These are phyloP conservation scores for Decapterus maruadsi DNA, from an alignment of 2,797 vertebrate genomes.

Conservation along the genomic window DNA sequence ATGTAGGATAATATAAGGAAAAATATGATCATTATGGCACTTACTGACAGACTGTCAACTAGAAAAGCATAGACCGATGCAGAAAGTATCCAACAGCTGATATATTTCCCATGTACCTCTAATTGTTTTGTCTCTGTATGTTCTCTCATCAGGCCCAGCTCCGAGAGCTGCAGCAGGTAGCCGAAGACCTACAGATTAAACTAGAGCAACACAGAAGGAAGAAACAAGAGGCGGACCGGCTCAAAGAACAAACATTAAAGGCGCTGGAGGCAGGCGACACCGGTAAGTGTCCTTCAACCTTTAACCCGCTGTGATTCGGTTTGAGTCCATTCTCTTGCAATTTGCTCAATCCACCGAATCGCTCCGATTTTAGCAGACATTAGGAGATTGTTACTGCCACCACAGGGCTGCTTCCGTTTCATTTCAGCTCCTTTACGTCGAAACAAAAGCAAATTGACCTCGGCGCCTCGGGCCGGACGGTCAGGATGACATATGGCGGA, in stretches of 20 bases:
- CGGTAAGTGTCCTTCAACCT: constrained; percentile 60
- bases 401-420: constrained; percentile 60
- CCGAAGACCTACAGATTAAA: constrained; percentile 79
- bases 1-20: not conserved
- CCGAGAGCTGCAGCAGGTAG: constrained; percentile 79
- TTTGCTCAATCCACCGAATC: constrained; percentile 39
- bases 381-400: constrained; percentile 33
- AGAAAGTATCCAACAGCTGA: not conserved
- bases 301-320: constrained; percentile 47
- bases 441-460: constrained; percentile 63
- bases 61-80: not conserved
- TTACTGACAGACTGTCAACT: not conserved
- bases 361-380: constrained; percentile 38
- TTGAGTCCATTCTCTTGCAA: constrained; percentile 41
- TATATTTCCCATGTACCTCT: not conserved
- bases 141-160: constrained; percentile 74
- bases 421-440: constrained; percentile 44
- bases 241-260: constrained; percentile 68
- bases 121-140: not conserved
- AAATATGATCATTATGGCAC: not conserved
- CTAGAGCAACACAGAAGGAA: constrained; percentile 75
- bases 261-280: constrained; percentile 45
- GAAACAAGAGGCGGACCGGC: constrained; percentile 70
- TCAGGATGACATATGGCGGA: constrained; percentile 63
- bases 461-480: constrained; percentile 41